Conservation (phyloP, 2,113 vertebrate genomes). For the Poeciliopsis retropinna region DNA sequence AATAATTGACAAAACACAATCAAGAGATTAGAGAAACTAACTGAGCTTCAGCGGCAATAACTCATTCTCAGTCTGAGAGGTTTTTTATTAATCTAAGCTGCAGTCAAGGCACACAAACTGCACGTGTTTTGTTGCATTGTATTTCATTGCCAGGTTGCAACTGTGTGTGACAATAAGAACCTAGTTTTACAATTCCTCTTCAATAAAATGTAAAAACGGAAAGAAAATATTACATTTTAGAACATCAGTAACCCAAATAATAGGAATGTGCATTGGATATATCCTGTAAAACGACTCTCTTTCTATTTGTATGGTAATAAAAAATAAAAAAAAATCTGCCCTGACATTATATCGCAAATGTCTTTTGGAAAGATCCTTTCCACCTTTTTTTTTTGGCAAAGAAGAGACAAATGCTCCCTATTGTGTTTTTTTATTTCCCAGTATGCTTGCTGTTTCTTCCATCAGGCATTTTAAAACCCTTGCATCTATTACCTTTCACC, state of each 20-base stretch:
- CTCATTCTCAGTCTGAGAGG: constrained; percentile 24
- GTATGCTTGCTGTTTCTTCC: constrained; percentile 67
- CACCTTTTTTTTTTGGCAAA: constrained; percentile 15
- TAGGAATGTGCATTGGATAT: background rate
- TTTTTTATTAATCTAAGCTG: constrained; percentile 59
- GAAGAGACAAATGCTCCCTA: constrained; percentile 57
- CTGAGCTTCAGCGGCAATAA: constrained; percentile 34
- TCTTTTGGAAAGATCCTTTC: constrained; percentile 35
- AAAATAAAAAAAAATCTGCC: background rate
- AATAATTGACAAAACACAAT: constrained; percentile 40
- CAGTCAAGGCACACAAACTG: constrained; percentile 41
- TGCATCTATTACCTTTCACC: constrained; percentile 81
- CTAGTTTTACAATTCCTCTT: background rate
- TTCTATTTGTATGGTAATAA: background rate
- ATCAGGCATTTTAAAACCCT: constrained; percentile 77
- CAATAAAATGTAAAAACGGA: background rate
- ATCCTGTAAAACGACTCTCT: background rate
- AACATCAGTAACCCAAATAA: background rate
- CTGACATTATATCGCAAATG: constrained; percentile 3
- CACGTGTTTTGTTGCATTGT: background rate
- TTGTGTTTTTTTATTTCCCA: constrained; percentile 54
- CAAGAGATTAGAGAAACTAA: constrained; percentile 38
- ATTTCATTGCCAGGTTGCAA: background rate
- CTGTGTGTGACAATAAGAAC: background rate
- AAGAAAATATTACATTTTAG: background rate